Conservation (phyloP, 2,888 invertebrate species). For the Seira ritae region DNA sequence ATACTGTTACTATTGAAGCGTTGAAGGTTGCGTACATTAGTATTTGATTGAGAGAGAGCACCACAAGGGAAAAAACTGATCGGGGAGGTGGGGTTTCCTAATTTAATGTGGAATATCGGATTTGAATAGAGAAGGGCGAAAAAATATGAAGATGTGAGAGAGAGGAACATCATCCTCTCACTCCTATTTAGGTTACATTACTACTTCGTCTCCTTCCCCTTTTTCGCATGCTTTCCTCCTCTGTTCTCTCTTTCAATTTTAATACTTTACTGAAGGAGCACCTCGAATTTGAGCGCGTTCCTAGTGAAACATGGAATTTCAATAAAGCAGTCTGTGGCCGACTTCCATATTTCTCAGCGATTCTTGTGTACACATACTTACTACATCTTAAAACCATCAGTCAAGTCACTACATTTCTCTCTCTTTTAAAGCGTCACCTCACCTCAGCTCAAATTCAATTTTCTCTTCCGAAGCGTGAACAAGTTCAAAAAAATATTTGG, state of each 20-base stretch:
- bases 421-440: too few relatives aligned
- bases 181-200: not conserved
- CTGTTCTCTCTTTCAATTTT: not conserved
- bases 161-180: not conserved
- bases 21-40: too few relatives aligned
- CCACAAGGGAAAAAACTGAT: too few relatives aligned
- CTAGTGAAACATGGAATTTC: not conserved
- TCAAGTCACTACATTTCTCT: not conserved
- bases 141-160: not conserved
- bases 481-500: slow-evolving; percentile 3
- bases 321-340: not conserved
- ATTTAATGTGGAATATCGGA: slow-evolving; percentile 8
- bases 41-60: too few relatives aligned
- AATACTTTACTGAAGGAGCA: not conserved
- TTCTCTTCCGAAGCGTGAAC: not conserved
- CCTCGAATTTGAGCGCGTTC: not conserved
- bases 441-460: not conserved
- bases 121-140: not conserved
- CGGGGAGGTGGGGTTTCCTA: not conserved
- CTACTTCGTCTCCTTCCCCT: too few relatives aligned
- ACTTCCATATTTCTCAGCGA: too few relatives aligned
- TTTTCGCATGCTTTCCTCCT: too few relatives aligned
- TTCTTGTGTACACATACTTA: too few relatives aligned
- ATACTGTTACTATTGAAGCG: too few relatives aligned
- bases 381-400: not conserved